A percentile compares a stretch with the other conserved stretches of the same genome.
These are phyloP conservation scores for Puntigrus tetrazona DNA, from an alignment of 2,113 vertebrate species.

Conservation along the genomic window DNA sequence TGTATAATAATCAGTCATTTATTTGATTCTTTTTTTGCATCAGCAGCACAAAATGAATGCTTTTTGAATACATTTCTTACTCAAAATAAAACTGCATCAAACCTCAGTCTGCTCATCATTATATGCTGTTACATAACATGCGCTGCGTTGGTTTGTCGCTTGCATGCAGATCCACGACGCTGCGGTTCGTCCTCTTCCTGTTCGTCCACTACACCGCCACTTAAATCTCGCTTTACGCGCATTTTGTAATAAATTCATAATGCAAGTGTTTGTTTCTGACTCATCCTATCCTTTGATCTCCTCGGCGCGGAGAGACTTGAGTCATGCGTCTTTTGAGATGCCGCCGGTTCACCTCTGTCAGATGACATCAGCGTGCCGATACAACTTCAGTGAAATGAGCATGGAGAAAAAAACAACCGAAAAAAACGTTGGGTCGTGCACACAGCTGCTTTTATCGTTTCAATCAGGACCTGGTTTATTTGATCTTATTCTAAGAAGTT, in stretches of 20 bases:
- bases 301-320: neutral
- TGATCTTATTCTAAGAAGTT: constrained; percentile 64
- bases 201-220: neutral
- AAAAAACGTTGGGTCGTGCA: neutral
- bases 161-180: neutral
- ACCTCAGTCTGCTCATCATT: neutral
- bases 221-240: neutral
- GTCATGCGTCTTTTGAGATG: constrained; percentile 19
- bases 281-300: neutral
- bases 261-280: neutral
- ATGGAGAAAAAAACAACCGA: no score
- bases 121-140: neutral
- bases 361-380: neutral
- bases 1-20: no score
- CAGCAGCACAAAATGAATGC: neutral
- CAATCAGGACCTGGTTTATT: constrained; percentile 54
- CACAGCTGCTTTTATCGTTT: constrained; percentile 19
- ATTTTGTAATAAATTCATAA: neutral
- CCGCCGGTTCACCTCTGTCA: neutral
- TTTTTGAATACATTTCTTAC: neutral
- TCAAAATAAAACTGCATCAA: neutral
- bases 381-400: neutral
- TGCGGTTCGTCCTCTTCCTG: constrained; percentile 30
- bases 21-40: neutral
- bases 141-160: neutral